Base-by-base conservation (phyloP, 2,888 invertebrate species). In the Oeneis ivallda region DNA sequence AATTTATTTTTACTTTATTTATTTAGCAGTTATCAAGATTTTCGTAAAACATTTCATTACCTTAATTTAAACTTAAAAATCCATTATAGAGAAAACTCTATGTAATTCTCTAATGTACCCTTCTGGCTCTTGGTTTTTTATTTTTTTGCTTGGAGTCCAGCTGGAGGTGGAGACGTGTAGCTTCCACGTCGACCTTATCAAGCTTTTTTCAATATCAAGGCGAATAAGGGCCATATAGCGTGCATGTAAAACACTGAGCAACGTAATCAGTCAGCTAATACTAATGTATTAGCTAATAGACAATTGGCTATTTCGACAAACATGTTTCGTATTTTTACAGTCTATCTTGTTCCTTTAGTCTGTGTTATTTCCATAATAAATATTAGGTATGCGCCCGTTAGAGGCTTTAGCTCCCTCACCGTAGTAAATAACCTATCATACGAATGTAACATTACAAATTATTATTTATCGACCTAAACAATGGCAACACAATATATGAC, bases 21-120 rank as follows among this genome's bases (percentile, higher is more conserved):
- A n/a, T n/a, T n/a, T n/a, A 83, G 72, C 96, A 96, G 74, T 95
- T 94, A 11, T 89, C 85, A 13, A 98, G 88, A 84, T 98, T 95
- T 37, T 93, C 90, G 53, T 93, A 92, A 81, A 96, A 98, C 66
- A 89, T 77, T 57, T 93, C 93, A 64, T 84, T 82, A 6, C 92
- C 93, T n/a, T 58, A 90, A 84, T 64, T 89, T 82, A 72, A 92
- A 87, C 71, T 93, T 93, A 70, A 95, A 93, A 62, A 26, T 94
- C 93, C 17, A 95, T 66, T 67, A 98, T 95, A n/a, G n/a, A n/a
- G n/a, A n/a, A n/a, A n/a, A n/a, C n/a, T n/a, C n/a, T n/a, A n/a
- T n/a, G n/a, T n/a, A n/a, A 52, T 89, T 88, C 81, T 98, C 97
- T n/a, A 98, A 95, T 94, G 83, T 94, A 98, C 71, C 95, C 94